Conservation (phyloP, 2,797 vertebrate genomes). For the Poecilia velifera region DNA sequence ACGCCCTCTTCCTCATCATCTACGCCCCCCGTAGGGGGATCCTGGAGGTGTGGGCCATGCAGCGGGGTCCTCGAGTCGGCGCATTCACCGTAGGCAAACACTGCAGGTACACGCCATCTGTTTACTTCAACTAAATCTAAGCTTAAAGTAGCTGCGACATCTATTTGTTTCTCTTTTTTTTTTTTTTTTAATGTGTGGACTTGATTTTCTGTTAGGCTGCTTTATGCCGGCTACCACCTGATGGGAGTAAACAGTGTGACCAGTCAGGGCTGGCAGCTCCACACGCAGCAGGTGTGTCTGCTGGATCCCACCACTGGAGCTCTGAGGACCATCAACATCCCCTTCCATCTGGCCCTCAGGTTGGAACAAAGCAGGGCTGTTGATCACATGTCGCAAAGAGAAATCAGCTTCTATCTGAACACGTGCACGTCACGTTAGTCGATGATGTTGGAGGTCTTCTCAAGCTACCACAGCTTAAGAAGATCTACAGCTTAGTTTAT, state of each 20-base stretch:
- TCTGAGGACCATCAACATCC: conserved; percentile 89
- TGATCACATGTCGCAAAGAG: not conserved
- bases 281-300: conserved; percentile 96
- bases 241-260: conserved; percentile 98
- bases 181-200: not conserved
- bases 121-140: not conserved
- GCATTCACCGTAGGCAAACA: conserved; percentile 97
- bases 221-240: conserved; percentile 96
- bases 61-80: conserved; percentile 94
- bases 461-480: not conserved
- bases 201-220: conserved; percentile 77
- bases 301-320: conserved; percentile 89
- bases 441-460: not conserved
- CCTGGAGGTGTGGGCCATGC: conserved; percentile 96
- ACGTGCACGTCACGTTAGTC: not conserved
- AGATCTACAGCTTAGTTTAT: not conserved
- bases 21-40: conserved; percentile 95
- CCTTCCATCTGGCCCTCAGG: conserved; percentile 97
- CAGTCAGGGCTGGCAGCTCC: conserved; percentile 95
- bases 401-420: not conserved
- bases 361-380: conserved; percentile 56
- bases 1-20: conserved; percentile 95
- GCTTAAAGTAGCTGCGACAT: not conserved
- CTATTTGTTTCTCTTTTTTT: not conserved
- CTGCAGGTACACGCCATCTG: conserved; percentile 83